Base-by-base conservation (phyloP, 2,888 invertebrate species). In the Scelioninae gen. 2 region DNA sequence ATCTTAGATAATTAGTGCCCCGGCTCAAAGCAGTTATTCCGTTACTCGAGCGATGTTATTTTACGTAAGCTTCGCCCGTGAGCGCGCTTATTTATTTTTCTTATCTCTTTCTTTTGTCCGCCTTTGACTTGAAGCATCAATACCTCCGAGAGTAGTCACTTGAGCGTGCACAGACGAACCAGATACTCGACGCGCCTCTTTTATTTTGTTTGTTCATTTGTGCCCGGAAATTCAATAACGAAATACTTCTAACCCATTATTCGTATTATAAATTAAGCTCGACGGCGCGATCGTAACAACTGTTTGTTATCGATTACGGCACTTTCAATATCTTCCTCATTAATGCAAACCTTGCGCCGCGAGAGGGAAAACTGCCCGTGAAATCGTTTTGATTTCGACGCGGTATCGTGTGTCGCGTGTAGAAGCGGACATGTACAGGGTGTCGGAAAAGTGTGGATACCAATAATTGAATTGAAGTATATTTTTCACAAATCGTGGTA, bases 161-260 rank as follows among this genome's bases (percentile, higher is more conserved):
- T 68, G 63, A 68, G 45, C 53, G 63, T 57, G 68, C 55, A 58
- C 61, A 61, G 50, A 61, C 41, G 37, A 41, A 31, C 41, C 61
- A 57, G 61, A 46, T 33, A 46, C 57, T 55, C 67, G 50, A 13
- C 52, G 45, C 16, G 43, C 33, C 63, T 55, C 61, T 31, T 69
- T 69, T 60, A 64, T 60, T 73, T 69, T 61, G 57, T 46, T 63
- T 68, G 64, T 69, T 65, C 57, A 46, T 69, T 69, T 64, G 63
- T 60, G 50, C 48, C 55, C 25, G 65, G 46, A 73, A 73, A 73
- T 73, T 64, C 68, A 73, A 67, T 73, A 73, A 68, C 50, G 58
- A 68, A 73, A 73, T 64, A 69, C 68, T 67, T 67, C 55, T 48
- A 50, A 45, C 22, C 63, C 43, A 58, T 64, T 71, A 64, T 71